Base-by-base conservation (phyloP, 1,140 invertebrate species). In the Drosophila lacteicornis region DNA sequence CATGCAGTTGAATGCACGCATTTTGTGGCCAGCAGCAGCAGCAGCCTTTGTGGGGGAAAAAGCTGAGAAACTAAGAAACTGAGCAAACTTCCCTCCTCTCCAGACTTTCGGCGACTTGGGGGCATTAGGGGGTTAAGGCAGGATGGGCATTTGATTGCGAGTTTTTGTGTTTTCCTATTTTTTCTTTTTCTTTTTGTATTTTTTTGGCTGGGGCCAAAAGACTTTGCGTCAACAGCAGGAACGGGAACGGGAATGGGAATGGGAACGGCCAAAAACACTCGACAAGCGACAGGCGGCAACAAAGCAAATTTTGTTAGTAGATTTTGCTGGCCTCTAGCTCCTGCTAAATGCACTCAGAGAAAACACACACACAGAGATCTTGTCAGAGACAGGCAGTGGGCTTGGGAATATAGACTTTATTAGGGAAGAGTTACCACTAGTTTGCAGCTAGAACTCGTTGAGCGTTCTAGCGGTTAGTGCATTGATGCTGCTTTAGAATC, bases 1-100 rank as follows among this genome's bases (percentile, higher is more conserved):
- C 63, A 60, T 90, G 80, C 84, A 88, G 73, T 84, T 90, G 84
- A 87, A 80, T 88, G 84, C 83, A 88, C 84, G 80, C 83, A 88
- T 77, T 83, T 83, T 73, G 68, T 70, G 79, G 69, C 83, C 67
- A 43, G 42, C 42, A 42, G 42, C 42, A 42, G 40, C 40, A 42
- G 40, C 40, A 43, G 80, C 42, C 80, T 74, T 77, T 83, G 76
- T 57, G 67, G 60, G 71, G 33, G 56, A 77, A 55, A 19, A 19
- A 55, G 8, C 30, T 53, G 51, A 9, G 30, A 30, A 30, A 30
- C 27, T 30, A 6, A 30, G 42, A 55, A 55, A 55, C 51, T 55
- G 33, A 22, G 33, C 8, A 40, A 56, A 56, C 36, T 56, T 40
- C 3, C 9, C 53, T 25, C 5, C 19, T 56, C 13, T 38, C 53